Conservation (phyloP, 1,140 invertebrate species). For the Frieseomelitta varia region DNA sequence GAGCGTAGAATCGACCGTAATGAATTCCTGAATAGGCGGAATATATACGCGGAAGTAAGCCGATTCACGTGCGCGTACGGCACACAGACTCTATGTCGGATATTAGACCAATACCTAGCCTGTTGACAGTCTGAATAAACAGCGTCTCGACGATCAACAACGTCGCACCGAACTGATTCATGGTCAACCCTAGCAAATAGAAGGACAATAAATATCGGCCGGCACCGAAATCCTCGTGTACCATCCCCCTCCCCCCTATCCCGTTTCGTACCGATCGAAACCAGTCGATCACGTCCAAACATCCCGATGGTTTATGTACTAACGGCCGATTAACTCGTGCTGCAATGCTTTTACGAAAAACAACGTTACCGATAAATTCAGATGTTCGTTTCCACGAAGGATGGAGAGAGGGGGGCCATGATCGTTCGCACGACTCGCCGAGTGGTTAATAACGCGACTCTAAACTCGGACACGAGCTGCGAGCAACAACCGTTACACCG, state of each 20-base stretch:
- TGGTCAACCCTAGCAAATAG: slow-evolving; percentile 37
- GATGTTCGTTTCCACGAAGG: background rate
- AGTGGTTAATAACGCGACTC: background rate
- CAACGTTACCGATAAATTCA: background rate
- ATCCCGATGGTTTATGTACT: background rate
- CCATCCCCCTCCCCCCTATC: background rate
- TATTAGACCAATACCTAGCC: slow-evolving; percentile 41
- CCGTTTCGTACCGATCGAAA: background rate
- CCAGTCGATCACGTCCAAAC: background rate
- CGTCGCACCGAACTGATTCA: slow-evolving; percentile 39
- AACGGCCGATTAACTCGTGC: background rate
- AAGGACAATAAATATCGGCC: slow-evolving; percentile 33
- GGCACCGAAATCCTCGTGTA: background rate
- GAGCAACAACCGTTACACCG: background rate
- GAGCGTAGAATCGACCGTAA: slow-evolving; percentile 69
- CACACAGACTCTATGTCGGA: slow-evolving; percentile 38
- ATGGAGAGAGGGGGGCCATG: too few species aligned
- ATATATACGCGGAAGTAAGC: slow-evolving; percentile 63
- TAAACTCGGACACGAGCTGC: background rate
- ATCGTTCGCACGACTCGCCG: background rate
- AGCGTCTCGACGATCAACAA: slow-evolving; percentile 55
- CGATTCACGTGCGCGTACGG: slow-evolving; percentile 42
- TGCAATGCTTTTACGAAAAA: background rate
- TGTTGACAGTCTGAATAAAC: slow-evolving; percentile 62
- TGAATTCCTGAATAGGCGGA: slow-evolving; percentile 70